These are phyloP conservation scores for Meiosimyza platycephala DNA, from an alignment of 2,888 invertebrate species.

Conservation along the genomic window DNA sequence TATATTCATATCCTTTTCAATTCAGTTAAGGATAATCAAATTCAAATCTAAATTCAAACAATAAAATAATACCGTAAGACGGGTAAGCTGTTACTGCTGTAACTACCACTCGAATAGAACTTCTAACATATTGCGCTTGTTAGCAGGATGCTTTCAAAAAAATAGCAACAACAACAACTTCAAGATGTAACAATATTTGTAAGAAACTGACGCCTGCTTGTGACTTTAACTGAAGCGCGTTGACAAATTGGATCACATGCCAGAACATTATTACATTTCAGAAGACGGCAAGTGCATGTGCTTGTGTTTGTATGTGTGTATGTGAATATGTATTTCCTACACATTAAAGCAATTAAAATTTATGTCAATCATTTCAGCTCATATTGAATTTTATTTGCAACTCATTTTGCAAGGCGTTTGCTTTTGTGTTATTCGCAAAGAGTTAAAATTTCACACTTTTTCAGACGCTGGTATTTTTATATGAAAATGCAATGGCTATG, in stretches of 20 bases:
- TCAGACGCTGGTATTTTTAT: not conserved
- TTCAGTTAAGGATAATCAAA: conserved; percentile 41
- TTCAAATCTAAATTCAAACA: conserved; percentile 46
- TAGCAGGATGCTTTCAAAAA: not conserved
- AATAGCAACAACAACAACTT: conserved; percentile 4
- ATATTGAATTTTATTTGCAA: conserved; percentile 22
- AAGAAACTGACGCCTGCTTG: conserved; percentile 3
- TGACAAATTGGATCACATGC: conserved; percentile 39
- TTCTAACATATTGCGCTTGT: not conserved
- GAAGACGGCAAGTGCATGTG: not conserved
- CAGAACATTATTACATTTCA: conserved; percentile 20
- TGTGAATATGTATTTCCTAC: conserved; percentile 2
- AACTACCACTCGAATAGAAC: not conserved
- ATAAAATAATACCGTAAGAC: conserved; percentile 37
- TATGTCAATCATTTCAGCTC: conserved; percentile 55
- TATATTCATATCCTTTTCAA: conserved; percentile 14
- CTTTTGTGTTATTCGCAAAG: not conserved
- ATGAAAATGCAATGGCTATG: not conserved
- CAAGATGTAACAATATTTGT: conserved; percentile 2
- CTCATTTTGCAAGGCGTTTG: no score
- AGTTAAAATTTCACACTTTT: conserved; percentile 12
- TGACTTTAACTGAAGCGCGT: conserved; percentile 22
- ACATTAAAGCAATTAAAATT: conserved; percentile 60
- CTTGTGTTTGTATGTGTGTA: not conserved
- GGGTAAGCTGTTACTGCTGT: conserved; percentile 3